Evolutionary conservation across 2,888 invertebrate genomes (phyloP).

Genomic region (Schizotus pectinicornis): DNA sequence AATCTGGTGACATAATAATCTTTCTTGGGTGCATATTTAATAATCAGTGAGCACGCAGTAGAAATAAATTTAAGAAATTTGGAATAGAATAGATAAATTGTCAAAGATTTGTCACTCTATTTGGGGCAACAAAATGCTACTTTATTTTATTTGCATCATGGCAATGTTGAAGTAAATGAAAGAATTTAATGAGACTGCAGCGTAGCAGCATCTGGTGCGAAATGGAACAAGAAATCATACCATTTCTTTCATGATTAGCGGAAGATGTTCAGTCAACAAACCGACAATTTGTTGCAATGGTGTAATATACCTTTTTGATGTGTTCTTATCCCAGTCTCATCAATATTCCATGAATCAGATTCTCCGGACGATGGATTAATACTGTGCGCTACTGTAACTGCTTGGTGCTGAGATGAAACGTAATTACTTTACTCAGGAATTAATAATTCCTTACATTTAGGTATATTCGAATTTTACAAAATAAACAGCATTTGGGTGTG

Average conservation of each 20-base stretch:
- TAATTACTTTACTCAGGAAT: slow-evolving; percentile 51
- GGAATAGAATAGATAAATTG: no score
- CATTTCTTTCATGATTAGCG: slow-evolving; percentile 11
- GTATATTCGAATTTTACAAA: slow-evolving; percentile 51
- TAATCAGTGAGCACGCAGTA: no score
- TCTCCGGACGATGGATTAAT: slow-evolving; percentile 9
- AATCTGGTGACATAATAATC: no score
- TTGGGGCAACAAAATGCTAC: background rate
- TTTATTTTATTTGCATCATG: background rate
- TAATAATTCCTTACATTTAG: slow-evolving; percentile 51
- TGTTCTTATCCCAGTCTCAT: background rate
- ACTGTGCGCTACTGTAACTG: slow-evolving; percentile 9
- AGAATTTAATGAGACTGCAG: slow-evolving; percentile 15
- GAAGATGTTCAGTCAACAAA: slow-evolving; percentile 7
- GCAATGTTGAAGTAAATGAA: slow-evolving; percentile 4
- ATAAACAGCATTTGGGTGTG: slow-evolving; percentile 50
- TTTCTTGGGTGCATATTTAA: no score
- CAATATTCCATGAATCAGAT: slow-evolving; percentile 9
- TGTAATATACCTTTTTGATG: slow-evolving; percentile 1
- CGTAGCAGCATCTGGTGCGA: slow-evolving; percentile 17
- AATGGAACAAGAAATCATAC: slow-evolving; percentile 5
- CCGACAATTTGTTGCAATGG: background rate
- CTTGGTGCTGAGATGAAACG: slow-evolving; percentile 34
- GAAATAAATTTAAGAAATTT: no score
- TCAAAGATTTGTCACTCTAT: background rate